Base-by-base conservation (phyloP, 2,113 vertebrate genomes). In the Felis chaus region DNA sequence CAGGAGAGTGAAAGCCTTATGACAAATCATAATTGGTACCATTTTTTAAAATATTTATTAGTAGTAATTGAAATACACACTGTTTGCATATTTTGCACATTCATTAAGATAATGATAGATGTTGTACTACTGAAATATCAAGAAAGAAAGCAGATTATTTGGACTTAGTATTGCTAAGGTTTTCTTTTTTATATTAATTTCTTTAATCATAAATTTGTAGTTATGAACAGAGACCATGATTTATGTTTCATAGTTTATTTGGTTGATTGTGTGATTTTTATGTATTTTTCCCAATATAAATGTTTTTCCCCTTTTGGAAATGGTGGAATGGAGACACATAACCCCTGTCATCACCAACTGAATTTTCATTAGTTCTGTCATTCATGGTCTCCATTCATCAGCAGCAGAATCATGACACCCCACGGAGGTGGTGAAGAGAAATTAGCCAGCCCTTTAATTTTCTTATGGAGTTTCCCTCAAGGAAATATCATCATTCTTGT, bases 121-220 rank as follows among this genome's bases (percentile, higher is more conserved):
- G 2, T 39, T 81, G 23, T 84, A 19, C 39, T 66, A 45, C 76
- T 65, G 53, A 45, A 74, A 39, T 82, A 50, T 82, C 29, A 66
- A 82, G 55, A 33, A 16, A 74, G 14, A 6, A 39, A 87, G 41
- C 14, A 71, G 21, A 63, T 89, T 39, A 92, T 92, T 92, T 73
- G 41, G 33, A 31, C 4, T 79, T 53, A 53, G 7, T 71, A 29
- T 63, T 82, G 29, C 8, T 45, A 33, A 92, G 45, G n/a, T 27
- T 93, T 92, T 96, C 95, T 89, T 73, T 45, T 90, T 93, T 39
- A 68, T 78, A 41, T 79, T 80, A 65, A 79, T 65, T 90, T 61
- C 29, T 90, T 61, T n/a, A 68, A 36, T 50, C 39, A 53, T 66
- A 23, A 61, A 69, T 61, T 79, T 73, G 8, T 11, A 73, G n/a